Percentiles rank a stretch among this genome's conserved stretches.
Evolutionary conservation across 64 coral and sea anemone genomes (phyloP).

Genomic region (Montipora sp.): DNA sequence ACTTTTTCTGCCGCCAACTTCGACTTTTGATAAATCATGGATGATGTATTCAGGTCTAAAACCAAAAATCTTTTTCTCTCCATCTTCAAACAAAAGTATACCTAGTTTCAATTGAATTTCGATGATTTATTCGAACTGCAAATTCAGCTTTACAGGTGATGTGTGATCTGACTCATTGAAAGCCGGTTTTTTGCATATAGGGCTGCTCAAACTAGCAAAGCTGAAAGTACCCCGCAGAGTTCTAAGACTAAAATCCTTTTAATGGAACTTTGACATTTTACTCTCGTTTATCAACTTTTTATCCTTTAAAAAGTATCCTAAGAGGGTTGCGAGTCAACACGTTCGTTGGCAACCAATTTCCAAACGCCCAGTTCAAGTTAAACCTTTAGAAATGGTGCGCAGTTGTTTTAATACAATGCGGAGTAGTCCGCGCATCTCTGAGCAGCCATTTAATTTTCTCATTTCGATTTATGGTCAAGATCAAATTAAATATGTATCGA

Average conservation of each 20-base stretch:
- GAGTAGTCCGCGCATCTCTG: background rate
- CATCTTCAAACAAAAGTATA: background rate
- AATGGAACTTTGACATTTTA: background rate
- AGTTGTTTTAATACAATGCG: background rate
- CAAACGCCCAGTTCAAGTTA: background rate
- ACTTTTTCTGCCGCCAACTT: background rate
- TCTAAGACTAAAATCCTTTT: constrained; percentile 5
- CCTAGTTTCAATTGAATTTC: constrained; percentile 1
- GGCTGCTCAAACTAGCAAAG: background rate
- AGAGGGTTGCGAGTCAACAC: background rate
- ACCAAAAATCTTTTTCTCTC: background rate
- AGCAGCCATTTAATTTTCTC: background rate
- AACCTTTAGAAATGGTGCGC: background rate
- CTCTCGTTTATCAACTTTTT: background rate
- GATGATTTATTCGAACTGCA: background rate
- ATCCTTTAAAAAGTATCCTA: background rate
- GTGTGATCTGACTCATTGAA: constrained; percentile 20
- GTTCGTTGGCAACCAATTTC: background rate
- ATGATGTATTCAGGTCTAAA: background rate
- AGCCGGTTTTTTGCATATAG: background rate
- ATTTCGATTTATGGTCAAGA: background rate
- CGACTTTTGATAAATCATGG: background rate
- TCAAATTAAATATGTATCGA: constrained; percentile 40
- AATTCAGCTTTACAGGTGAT: constrained; percentile 47
- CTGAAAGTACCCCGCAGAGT: constrained; percentile 31